These are phyloP conservation scores for Sciurus vulgaris DNA, from an alignment of 2,797 vertebrate genomes.

Conservation along the genomic window DNA sequence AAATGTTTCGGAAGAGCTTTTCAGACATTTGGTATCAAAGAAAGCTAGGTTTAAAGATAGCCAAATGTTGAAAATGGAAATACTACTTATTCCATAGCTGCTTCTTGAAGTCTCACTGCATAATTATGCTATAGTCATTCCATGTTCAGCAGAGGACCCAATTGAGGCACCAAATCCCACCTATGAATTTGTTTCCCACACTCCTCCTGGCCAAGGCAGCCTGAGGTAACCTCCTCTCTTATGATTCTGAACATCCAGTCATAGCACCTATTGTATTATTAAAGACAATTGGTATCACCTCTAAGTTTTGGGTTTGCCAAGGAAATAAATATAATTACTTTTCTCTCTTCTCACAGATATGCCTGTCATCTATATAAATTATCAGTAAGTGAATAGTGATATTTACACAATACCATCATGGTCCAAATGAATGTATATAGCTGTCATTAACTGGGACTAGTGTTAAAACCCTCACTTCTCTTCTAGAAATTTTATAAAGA, in stretches of 20 bases:
- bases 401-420: constrained; percentile 29
- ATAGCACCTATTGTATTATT: neutral
- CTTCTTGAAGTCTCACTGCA: neutral
- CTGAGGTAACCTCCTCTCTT: neutral
- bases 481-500: constrained; percentile 29
- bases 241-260: neutral
- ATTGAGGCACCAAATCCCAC: neutral
- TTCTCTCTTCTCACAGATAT: constrained; percentile 36
- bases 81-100: neutral
- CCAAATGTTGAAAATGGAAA: neutral
- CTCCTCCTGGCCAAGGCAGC: neutral
- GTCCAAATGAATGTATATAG: neutral
- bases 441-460: neutral
- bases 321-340: constrained; percentile 50
- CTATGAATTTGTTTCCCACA: neutral
- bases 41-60: constrained; percentile 34
- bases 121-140: neutral
- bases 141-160: neutral
- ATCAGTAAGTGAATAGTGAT: neutral
- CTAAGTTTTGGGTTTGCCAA: constrained; percentile 35
- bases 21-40: constrained; percentile 27
- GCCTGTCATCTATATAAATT: constrained; percentile 10
- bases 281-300: constrained; percentile 49
- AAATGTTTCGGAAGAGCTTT: constrained; percentile 26
- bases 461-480: neutral